Percentiles rank a stretch among this genome's conserved stretches.
Conservation (phyloP, 2,888 invertebrate species). For the Pseudococcus viburni region DNA sequence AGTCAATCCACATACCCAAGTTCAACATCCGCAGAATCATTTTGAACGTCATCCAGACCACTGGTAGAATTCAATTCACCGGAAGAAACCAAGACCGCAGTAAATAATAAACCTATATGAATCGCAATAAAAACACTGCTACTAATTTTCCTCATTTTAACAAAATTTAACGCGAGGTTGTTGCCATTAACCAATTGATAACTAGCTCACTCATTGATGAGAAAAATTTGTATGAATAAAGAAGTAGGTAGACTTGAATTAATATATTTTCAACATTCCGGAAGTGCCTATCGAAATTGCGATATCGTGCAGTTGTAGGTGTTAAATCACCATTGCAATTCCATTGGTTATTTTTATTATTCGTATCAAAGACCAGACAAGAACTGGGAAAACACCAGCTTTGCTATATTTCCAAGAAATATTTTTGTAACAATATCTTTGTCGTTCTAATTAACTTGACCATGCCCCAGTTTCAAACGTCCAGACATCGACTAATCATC, state of each 20-base stretch:
- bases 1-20: not conserved
- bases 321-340: not conserved
- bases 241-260: not conserved
- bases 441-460: slow-evolving; percentile 30
- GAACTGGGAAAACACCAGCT: not conserved
- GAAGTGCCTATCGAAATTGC: slow-evolving; percentile 44
- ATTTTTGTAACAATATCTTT: not conserved
- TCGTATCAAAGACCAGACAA: not conserved
- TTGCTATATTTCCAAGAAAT: slow-evolving; percentile 13
- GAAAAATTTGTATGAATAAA: slow-evolving; percentile 36
- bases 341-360: slow-evolving; percentile 45
- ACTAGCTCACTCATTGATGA: not conserved
- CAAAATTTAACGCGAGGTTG: not conserved
- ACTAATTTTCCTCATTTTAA: not conserved
- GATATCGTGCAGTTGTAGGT: not conserved
- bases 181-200: not conserved
- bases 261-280: slow-evolving; percentile 26
- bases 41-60: not conserved
- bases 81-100: not conserved
- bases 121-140: not conserved
- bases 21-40: slow-evolving; percentile 18
- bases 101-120: not conserved
- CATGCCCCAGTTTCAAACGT: not conserved
- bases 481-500: not conserved
- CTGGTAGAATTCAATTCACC: not conserved